Conservation (phyloP, 2,797 vertebrate species). For the Nyctalus aviator region DNA sequence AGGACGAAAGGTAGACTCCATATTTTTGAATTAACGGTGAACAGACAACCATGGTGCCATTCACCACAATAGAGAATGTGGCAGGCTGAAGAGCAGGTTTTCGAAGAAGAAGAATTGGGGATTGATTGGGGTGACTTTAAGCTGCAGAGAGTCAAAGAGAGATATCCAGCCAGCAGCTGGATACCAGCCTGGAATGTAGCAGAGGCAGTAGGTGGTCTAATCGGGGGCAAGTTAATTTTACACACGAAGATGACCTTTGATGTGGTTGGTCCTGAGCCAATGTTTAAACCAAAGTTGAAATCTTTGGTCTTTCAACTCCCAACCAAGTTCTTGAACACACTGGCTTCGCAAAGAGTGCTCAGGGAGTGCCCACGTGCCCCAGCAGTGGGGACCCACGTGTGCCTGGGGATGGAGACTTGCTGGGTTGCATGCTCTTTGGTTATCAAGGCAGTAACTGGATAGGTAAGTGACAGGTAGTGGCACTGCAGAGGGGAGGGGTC, state of each 20-base stretch:
- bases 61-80: neutral
- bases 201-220: neutral
- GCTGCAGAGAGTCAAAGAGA: neutral
- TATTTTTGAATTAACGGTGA: neutral
- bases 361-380: fast-evolving
- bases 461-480: neutral
- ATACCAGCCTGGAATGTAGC: neutral
- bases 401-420: neutral
- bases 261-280: neutral
- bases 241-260: neutral
- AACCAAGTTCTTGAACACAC: neutral
- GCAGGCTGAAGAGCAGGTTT: neutral
- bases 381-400: neutral
- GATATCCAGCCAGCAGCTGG: neutral
- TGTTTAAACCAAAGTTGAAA: neutral
- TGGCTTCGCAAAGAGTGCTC: neutral
- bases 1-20: neutral
- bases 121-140: neutral
- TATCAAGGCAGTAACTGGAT: neutral
- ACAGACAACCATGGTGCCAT: neutral
- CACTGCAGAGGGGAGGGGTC: neutral
- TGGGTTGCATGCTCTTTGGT: too few relatives aligned
- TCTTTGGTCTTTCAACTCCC: neutral
- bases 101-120: neutral
- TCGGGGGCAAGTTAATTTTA: neutral